These are phyloP conservation scores for Conger conger DNA, from an alignment of 2,113 vertebrate species.

Conservation along the genomic window DNA sequence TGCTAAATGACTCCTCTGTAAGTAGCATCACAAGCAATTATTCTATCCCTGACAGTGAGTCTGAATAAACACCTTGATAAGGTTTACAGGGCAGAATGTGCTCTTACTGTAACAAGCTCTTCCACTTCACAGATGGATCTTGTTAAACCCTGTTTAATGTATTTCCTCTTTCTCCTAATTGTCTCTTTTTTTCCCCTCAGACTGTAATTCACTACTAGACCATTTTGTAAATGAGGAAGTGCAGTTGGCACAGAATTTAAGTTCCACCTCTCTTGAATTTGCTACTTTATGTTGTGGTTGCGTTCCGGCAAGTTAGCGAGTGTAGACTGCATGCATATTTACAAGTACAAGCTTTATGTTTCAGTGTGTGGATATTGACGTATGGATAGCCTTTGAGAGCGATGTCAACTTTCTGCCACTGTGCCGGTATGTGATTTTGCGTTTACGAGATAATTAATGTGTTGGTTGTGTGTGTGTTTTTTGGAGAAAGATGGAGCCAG, in stretches of 20 bases:
- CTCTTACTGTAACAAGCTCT: constrained; percentile 51
- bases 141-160: constrained; percentile 47
- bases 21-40: not conserved
- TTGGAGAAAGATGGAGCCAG: constrained; percentile 6
- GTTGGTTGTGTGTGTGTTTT: not conserved
- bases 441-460: constrained; percentile 1
- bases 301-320: not conserved
- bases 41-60: not conserved
- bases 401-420: not conserved
- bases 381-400: not conserved
- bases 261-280: constrained; percentile 20
- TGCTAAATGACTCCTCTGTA: not conserved
- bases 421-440: not conserved
- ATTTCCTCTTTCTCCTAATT: constrained; percentile 50
- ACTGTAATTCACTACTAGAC: constrained; percentile 46
- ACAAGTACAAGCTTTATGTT: not conserved
- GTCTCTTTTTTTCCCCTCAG: constrained; percentile 29
- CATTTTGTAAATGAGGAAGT: constrained; percentile 47
- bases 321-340: not conserved
- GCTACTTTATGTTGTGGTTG: not conserved
- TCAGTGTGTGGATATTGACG: constrained; percentile 3
- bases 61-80: not conserved
- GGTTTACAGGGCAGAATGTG: not conserved
- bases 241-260: constrained; percentile 44
- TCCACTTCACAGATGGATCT: constrained; percentile 70